Evolutionary conservation across 2,888 invertebrate genomes (phyloP).

Genomic region (Chalcosyrphus nemorum): DNA sequence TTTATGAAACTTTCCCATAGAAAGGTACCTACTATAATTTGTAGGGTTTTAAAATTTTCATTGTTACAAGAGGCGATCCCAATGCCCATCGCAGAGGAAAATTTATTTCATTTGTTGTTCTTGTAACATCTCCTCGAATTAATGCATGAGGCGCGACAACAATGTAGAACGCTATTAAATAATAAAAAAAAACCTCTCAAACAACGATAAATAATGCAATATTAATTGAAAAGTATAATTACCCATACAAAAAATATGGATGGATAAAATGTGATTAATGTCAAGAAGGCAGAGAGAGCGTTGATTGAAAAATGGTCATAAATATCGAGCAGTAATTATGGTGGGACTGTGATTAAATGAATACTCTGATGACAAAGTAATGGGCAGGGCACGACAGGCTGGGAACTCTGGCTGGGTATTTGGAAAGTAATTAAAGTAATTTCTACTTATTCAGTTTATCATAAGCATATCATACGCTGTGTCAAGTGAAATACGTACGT

Average conservation of each 20-base stretch:
- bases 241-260: constrained; percentile 17
- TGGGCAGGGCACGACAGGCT: neutral
- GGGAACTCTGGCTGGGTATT: neutral
- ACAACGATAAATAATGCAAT: constrained; percentile 42
- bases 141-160: neutral
- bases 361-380: neutral
- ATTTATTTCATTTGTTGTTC: neutral
- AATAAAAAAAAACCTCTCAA: neutral
- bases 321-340: constrained; percentile 15
- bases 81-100: neutral
- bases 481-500: too few species aligned
- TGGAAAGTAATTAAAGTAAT: too few species aligned
- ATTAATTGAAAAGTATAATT: constrained; percentile 54
- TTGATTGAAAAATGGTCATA: constrained; percentile 51
- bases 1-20: neutral
- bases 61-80: neutral
- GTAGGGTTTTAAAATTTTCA: neutral
- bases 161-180: constrained; percentile 12
- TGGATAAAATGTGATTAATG: constrained; percentile 47
- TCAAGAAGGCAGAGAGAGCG: constrained; percentile 19
- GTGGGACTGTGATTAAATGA: neutral
- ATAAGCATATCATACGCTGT: too few species aligned
- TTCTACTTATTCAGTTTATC: too few species aligned
- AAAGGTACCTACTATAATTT: neutral
- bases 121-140: neutral